A percentile compares a stretch with the other conserved stretches of the same genome.
Evolutionary conservation across 2,888 invertebrate genomes (phyloP).

Genomic region (Catocala sponsa): DNA sequence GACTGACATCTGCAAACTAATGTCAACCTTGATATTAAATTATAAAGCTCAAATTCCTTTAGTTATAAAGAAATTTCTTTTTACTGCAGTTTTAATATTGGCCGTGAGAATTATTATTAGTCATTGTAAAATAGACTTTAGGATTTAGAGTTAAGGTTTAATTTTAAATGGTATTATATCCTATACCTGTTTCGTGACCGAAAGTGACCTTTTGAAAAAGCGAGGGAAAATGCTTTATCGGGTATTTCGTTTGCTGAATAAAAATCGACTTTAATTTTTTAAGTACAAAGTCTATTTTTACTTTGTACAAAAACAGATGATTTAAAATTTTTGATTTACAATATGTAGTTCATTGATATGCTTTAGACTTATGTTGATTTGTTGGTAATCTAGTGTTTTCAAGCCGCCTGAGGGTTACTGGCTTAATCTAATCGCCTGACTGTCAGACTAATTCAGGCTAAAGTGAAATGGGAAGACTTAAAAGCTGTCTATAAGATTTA

Average conservation of each 20-base stretch:
- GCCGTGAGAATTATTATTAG: slow-evolving; percentile 17
- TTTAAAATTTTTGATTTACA: slow-evolving; percentile 41
- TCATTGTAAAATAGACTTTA: slow-evolving; percentile 44
- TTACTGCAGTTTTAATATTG: slow-evolving; percentile 12
- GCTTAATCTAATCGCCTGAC: too few relatives aligned
- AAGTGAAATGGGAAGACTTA: too few relatives aligned
- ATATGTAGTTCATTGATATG: slow-evolving; percentile 22
- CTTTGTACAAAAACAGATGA: slow-evolving; percentile 14
- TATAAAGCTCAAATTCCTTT: slow-evolving; percentile 3
- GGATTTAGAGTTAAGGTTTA: rapidly evolving
- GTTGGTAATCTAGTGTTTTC: too few relatives aligned
- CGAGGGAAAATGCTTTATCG: slow-evolving; percentile 67
- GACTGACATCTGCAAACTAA: neutral
- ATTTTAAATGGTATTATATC: slow-evolving; percentile 23
- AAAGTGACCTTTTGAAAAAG: slow-evolving; percentile 80
- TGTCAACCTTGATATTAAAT: neutral
- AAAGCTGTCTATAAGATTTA: too few relatives aligned
- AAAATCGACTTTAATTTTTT: rapidly evolving
- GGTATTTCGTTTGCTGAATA: slow-evolving; percentile 2
- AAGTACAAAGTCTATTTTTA: neutral
- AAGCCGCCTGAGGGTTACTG: too few relatives aligned
- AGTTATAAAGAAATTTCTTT: slow-evolving; percentile 9
- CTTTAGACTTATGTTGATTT: neutral
- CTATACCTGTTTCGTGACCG: slow-evolving; percentile 82
- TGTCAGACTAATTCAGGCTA: too few relatives aligned